Base-by-base conservation (phyloP, 2,113 vertebrate species). In the Pica pica region DNA sequence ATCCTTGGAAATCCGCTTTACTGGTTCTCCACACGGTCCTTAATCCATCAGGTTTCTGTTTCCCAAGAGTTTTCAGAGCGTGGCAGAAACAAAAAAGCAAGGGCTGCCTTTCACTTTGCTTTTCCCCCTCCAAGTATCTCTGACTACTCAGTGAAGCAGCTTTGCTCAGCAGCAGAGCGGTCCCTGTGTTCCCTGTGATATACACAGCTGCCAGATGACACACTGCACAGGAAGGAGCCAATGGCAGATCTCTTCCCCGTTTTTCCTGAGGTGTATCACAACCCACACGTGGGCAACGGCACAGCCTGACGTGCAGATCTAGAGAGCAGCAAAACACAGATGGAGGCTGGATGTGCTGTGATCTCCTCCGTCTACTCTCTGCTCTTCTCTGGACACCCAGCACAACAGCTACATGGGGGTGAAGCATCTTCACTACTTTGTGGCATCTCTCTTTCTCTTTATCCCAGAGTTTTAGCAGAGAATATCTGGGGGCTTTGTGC, bases 201-300 rank as follows among this genome's bases (percentile, higher is more conserved):
- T 70, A 63, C 55, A 53, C 59, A 71, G 94, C 87, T 83, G 90
- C 94, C 63, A 61, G 94, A 55, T 92, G 95, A 96, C 95, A 95
- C 65, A 57, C 64, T 1, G 31, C 86, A 5, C 16, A 6, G 8
- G 76, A 42, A 63, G 44, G 16, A 96, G 92, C 96, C 96, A 96
- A 95, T 96, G 47, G 88, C 65, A 24, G 30, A 67, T 70, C 75
- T 96, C 87, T 83, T 28, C 59, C 75, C 10, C 22, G 11, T 33
- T 30, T 53, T 69, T 64, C 74, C 91, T 15, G 82, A 94, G 79
- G 83, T 52, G 81, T 39, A 42, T 31, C 77, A 57, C 79, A 90
- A 33, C 68, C 85, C 90, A 65, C 84, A 52, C 82, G 16, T 4
- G 31, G 41, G 33, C 7, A 13, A 16, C 20, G 42, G 42, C 74